A percentile compares a stretch with the other conserved stretches of the same genome.
phyloP scores from a whole-genome alignment of 2,113 vertebrate genomes.

The Oophaga pumilio region DNA sequence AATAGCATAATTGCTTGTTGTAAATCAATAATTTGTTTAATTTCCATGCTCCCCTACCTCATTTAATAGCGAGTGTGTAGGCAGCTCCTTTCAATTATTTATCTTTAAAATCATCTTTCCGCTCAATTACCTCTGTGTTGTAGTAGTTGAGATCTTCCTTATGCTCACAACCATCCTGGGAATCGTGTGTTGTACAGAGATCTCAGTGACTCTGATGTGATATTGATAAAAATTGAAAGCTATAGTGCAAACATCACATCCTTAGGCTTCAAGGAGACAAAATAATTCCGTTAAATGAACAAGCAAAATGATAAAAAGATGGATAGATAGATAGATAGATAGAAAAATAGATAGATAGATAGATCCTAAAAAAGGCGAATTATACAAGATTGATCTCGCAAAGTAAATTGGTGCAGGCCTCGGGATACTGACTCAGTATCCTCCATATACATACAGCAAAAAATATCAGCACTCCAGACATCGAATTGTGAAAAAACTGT shows the following conservation, averaged over 20 bases:
- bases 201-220: constrained; percentile 10
- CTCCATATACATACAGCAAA: too few species aligned
- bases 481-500: too few species aligned
- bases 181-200: constrained; percentile 10
- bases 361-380: too few species aligned
- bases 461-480: too few species aligned
- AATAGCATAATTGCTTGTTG: constrained; percentile 47
- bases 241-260: not conserved
- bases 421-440: too few species aligned
- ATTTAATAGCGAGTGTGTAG: constrained; percentile 45
- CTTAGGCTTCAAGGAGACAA: not conserved
- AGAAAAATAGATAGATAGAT: not conserved
- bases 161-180: constrained; percentile 26
- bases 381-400: too few species aligned
- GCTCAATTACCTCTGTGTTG: constrained; percentile 44
- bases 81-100: constrained; percentile 48
- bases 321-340: not conserved
- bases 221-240: constrained; percentile 22
- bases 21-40: constrained; percentile 56
- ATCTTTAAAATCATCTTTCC: constrained; percentile 42
- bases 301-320: not conserved
- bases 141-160: constrained; percentile 18
- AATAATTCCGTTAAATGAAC: not conserved
- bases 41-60: constrained; percentile 41
- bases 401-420: too few species aligned